phyloP scores from a whole-genome alignment of 2,888 invertebrate species.

The Synanthedon myopaeformis region DNA sequence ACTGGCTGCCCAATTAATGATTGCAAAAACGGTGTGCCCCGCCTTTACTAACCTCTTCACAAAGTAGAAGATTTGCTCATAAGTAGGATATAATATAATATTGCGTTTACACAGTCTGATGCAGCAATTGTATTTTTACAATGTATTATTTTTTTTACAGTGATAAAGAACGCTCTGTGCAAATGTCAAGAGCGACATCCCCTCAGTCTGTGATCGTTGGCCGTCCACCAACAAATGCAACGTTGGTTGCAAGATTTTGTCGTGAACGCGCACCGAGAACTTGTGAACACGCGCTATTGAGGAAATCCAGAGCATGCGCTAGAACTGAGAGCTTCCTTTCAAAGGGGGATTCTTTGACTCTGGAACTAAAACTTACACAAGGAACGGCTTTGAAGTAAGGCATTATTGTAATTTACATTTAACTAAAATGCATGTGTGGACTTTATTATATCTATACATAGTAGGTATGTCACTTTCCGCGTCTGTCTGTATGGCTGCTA shows the following conservation, averaged over 20 bases:
- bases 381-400: constrained; percentile 86
- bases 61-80: neutral
- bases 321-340: constrained; percentile 87
- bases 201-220: constrained; percentile 61
- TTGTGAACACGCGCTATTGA: constrained; percentile 83
- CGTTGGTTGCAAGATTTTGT: constrained; percentile 84
- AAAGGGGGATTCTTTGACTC: constrained; percentile 81
- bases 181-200: constrained; percentile 62
- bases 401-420: constrained; percentile 1
- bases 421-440: too few relatives aligned
- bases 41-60: too few relatives aligned
- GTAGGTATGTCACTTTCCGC: too few relatives aligned
- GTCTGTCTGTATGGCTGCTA: too few relatives aligned
- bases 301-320: constrained; percentile 79
- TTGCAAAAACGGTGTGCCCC: too few relatives aligned
- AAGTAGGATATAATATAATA: neutral
- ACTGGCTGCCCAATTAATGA: too few relatives aligned
- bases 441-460: too few relatives aligned
- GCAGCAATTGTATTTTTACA: constrained; percentile 5
- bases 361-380: constrained; percentile 83
- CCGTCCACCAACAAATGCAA: constrained; percentile 78
- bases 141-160: constrained; percentile 29
- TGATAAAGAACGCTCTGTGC: constrained; percentile 59
- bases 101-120: constrained; percentile 4
- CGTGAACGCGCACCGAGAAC: constrained; percentile 84